Evolutionary conservation across 2,888 invertebrate species (phyloP).

Genomic region (Drosophila nr. perissopoda): DNA sequence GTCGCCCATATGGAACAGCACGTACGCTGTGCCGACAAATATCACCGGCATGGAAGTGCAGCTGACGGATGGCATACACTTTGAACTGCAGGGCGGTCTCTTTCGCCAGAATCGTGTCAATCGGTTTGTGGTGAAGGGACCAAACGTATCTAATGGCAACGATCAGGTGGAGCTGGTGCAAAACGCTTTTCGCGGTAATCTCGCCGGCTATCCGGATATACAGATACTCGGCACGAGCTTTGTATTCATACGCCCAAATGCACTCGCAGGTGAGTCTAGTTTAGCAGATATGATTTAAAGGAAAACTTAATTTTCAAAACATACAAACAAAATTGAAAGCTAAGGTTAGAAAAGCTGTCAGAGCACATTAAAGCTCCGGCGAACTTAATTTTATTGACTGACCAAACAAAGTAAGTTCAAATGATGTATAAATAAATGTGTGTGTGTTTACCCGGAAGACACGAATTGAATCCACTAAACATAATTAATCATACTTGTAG

Average conservation of each 20-base stretch:
- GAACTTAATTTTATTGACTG: not conserved
- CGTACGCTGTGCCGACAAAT: conserved; percentile 70
- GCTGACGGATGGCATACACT: conserved; percentile 66
- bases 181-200: conserved; percentile 79
- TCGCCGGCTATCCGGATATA: conserved; percentile 83
- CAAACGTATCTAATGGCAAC: conserved; percentile 36
- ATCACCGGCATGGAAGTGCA: conserved; percentile 74
- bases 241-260: conserved; percentile 76
- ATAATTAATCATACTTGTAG: conserved; percentile 1
- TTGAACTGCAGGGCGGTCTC: conserved; percentile 76
- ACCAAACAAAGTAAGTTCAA: not conserved
- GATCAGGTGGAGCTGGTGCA: conserved; percentile 82
- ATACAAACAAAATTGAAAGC: not conserved
- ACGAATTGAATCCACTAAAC: conserved; percentile 1
- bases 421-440: not conserved
- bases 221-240: conserved; percentile 74
- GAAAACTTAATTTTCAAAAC: not conserved
- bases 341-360: not conserved
- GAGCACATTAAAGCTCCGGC: not conserved
- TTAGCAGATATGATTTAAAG: not conserved
- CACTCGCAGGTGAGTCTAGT: conserved; percentile 78
- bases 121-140: conserved; percentile 79
- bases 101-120: conserved; percentile 81
- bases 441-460: not conserved
- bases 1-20: conserved; percentile 70